Percentiles rank a stretch among this genome's conserved stretches.
Evolutionary conservation across 2,113 vertebrate genomes (phyloP).

Genomic region (Sarotherodon lohbergeri): DNA sequence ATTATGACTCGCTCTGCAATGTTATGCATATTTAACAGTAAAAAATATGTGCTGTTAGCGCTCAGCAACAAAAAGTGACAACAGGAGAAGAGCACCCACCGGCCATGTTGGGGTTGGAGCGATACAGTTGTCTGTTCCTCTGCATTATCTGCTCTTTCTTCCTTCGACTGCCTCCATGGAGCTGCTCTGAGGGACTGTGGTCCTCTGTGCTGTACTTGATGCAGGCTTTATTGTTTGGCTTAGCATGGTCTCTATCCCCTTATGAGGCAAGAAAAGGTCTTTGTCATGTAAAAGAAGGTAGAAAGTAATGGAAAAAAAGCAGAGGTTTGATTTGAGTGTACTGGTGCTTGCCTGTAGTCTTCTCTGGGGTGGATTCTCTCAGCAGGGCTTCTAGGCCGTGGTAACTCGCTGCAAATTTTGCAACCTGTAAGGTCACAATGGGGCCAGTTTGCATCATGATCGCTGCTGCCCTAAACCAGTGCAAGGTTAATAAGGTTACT

Average conservation of each 20-base stretch:
- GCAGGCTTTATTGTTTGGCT: constrained; percentile 75
- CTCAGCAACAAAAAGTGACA: not conserved
- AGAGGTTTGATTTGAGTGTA: not conserved
- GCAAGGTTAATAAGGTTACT: not conserved
- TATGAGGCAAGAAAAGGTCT: not conserved
- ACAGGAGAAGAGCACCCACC: constrained; percentile 66
- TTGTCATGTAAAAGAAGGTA: not conserved
- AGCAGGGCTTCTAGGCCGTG: constrained; percentile 84
- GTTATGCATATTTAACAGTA: not conserved
- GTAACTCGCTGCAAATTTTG: constrained; percentile 85
- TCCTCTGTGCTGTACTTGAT: constrained; percentile 57
- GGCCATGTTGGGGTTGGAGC: constrained; percentile 88
- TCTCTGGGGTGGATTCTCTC: constrained; percentile 74
- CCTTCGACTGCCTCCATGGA: constrained; percentile 73
- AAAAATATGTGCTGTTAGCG: not conserved
- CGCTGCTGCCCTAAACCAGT: constrained; percentile 81
- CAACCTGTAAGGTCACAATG: constrained; percentile 85
- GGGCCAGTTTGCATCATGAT: constrained; percentile 88
- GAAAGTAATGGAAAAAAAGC: not conserved
- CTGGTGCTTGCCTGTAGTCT: constrained; percentile 68
- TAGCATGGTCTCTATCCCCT: constrained; percentile 65
- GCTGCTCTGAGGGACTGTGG: constrained; percentile 61
- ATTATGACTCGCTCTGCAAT: not conserved
- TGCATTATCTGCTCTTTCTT: constrained; percentile 76
- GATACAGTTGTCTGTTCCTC: constrained; percentile 83